Conservation (phyloP, 2,797 vertebrate genomes). For the Propithecus perrieri region DNA sequence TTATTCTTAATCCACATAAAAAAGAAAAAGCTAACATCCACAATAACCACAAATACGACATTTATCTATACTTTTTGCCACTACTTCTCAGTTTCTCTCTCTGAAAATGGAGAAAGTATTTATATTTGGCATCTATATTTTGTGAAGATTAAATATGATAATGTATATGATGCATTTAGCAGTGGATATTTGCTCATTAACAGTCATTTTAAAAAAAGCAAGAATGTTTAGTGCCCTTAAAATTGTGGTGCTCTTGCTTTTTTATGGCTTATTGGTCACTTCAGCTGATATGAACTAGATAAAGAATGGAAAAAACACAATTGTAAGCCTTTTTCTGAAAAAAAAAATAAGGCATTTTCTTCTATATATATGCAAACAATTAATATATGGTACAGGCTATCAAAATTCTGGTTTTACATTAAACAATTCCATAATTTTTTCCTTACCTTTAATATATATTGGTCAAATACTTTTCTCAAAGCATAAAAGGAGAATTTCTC, state of each 20-base stretch:
- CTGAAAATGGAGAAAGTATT: not conserved
- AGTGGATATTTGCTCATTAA: not conserved
- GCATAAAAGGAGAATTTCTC: not conserved
- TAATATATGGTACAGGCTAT: not conserved
- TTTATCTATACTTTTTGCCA: not conserved
- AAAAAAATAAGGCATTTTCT: conserved; percentile 26
- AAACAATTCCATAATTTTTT: not conserved
- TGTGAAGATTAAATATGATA: not conserved
- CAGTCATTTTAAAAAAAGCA: not conserved
- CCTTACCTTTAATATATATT: not conserved
- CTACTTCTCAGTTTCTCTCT: not conserved
- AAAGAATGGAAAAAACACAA: not conserved
- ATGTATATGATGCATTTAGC: not conserved
- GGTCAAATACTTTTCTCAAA: not conserved
- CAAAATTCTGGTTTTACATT: conserved; percentile 6
- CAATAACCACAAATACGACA: not conserved
- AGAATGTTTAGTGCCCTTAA: not conserved
- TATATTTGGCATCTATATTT: not conserved
- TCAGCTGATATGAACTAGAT: not conserved
- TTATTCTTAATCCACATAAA: not conserved
- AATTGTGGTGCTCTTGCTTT: not conserved
- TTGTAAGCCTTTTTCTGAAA: not conserved
- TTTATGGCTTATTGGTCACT: not conserved
- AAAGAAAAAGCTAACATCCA: not conserved
- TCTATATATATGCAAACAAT: not conserved